Percentiles rank a stretch among this genome's conserved stretches.
These are phyloP conservation scores for Pachyuromys duprasi DNA, from an alignment of 2,797 vertebrate species.

Conservation along the genomic window DNA sequence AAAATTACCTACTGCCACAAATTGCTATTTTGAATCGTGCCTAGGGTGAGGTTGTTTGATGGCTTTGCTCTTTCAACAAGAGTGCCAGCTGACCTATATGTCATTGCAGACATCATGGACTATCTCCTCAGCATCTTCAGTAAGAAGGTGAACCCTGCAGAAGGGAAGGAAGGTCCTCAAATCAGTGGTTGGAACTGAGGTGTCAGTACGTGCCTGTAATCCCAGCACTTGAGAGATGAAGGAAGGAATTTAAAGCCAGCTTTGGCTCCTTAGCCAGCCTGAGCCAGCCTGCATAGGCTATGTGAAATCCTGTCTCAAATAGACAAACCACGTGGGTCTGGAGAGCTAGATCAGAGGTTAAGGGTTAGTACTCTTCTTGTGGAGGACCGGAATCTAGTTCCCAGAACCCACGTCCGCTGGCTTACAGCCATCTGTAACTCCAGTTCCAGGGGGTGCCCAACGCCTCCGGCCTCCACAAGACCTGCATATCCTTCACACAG, in stretches of 20 bases:
- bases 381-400: not conserved
- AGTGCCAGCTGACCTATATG: constrained; percentile 36
- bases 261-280: not conserved
- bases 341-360: not conserved
- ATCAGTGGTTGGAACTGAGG: not conserved
- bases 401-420: not conserved
- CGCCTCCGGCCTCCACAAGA: not conserved
- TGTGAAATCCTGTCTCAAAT: not conserved
- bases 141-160: not conserved
- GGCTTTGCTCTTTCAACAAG: constrained; percentile 12
- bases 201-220: too few species aligned
- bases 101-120: constrained; percentile 66
- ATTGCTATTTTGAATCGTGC: constrained; percentile 40
- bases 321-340: not conserved
- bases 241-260: not conserved
- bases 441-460: not conserved
- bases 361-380: not conserved
- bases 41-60: not conserved
- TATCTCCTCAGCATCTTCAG: constrained; percentile 65
- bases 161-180: constrained; percentile 21
- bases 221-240: not conserved
- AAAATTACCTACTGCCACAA: constrained; percentile 48
- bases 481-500: not conserved
- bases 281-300: too few species aligned
- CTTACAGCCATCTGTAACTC: not conserved